Conservation (phyloP, 1,140 invertebrate species). For the Ceratosolen solmsi region DNA sequence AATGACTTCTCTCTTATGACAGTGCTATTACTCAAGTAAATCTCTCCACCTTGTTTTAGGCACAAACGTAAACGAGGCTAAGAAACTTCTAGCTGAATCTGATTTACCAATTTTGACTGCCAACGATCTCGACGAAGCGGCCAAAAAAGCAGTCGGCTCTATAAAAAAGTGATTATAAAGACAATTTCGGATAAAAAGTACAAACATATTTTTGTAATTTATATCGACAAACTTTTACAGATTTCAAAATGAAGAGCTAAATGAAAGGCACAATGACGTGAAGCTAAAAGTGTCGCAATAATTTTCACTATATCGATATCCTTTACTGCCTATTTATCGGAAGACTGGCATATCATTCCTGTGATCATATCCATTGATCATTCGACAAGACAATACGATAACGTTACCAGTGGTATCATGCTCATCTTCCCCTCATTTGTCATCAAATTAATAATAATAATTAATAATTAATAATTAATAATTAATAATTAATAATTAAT, state of each 20-base stretch:
- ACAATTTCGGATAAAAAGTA: slow-evolving; percentile 36
- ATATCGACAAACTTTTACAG: slow-evolving; percentile 49
- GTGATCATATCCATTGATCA: slow-evolving; percentile 38
- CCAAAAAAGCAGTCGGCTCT: slow-evolving; percentile 85
- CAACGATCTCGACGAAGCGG: slow-evolving; percentile 92
- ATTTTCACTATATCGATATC: slow-evolving; percentile 16
- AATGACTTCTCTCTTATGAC: too few species aligned
- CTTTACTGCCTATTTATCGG: background rate
- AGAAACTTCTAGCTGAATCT: slow-evolving; percentile 85
- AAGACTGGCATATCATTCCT: slow-evolving; percentile 52
- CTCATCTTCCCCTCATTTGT: slow-evolving; percentile 2
- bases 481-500: too few species aligned
- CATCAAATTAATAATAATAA: slow-evolving; percentile 29
- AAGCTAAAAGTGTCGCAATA: slow-evolving; percentile 50
- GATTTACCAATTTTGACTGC: slow-evolving; percentile 87
- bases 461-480: too few species aligned
- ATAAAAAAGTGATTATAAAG: slow-evolving; percentile 66
- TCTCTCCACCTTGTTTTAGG: too few species aligned
- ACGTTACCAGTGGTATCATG: slow-evolving; percentile 37
- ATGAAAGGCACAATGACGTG: slow-evolving; percentile 24
- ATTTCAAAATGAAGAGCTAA: slow-evolving; percentile 32
- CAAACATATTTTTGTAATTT: slow-evolving; percentile 19
- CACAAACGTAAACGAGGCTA: slow-evolving; percentile 82
- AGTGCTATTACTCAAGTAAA: too few species aligned
- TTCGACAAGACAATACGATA: background rate